Percentiles rank a stretch among this genome's conserved stretches.
Conservation (phyloP, 2,113 vertebrate species). For the Oostethus manadensis region DNA sequence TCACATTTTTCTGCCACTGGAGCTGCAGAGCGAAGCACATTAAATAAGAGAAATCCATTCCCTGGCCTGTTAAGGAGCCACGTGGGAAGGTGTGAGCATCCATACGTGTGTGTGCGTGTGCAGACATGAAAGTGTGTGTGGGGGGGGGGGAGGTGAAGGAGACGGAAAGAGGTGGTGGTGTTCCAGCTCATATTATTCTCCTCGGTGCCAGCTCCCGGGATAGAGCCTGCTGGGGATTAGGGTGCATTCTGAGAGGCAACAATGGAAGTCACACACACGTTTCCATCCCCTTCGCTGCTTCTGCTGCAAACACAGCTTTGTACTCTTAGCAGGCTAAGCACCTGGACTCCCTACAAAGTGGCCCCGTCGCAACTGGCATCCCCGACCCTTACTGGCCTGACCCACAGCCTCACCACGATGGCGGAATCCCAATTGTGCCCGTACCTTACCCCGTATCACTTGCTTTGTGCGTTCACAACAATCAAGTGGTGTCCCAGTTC, state of each 20-base stretch:
- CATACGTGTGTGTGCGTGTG: constrained; percentile 50
- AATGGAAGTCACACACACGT: constrained; percentile 75
- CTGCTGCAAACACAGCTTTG: constrained; percentile 71
- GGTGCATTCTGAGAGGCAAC: constrained; percentile 78
- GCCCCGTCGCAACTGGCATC: not conserved
- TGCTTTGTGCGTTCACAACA: too few relatives aligned
- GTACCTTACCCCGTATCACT: too few relatives aligned
- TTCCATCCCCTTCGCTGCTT: constrained; percentile 66
- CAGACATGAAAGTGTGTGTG: constrained; percentile 28
- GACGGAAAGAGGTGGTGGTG: constrained; percentile 46
- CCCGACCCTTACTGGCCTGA: not conserved
- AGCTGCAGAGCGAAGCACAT: constrained; percentile 71
- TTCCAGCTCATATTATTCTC: constrained; percentile 59
- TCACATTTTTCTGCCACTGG: constrained; percentile 53
- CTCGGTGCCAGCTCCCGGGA: constrained; percentile 66
- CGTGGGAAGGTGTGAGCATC: constrained; percentile 48
- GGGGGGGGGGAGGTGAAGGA: constrained; percentile 32
- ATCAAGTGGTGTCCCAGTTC: too few relatives aligned
- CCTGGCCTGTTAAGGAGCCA: constrained; percentile 67
- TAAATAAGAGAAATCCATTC: constrained; percentile 73
- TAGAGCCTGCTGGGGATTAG: constrained; percentile 78
- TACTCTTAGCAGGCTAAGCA: constrained; percentile 70
- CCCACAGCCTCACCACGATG: not conserved
- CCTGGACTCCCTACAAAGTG: constrained; percentile 16
- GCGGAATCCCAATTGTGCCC: too few relatives aligned